Evolutionary conservation across 2,113 vertebrate genomes (phyloP).

Genomic region (Potamarius usumacintae): DNA sequence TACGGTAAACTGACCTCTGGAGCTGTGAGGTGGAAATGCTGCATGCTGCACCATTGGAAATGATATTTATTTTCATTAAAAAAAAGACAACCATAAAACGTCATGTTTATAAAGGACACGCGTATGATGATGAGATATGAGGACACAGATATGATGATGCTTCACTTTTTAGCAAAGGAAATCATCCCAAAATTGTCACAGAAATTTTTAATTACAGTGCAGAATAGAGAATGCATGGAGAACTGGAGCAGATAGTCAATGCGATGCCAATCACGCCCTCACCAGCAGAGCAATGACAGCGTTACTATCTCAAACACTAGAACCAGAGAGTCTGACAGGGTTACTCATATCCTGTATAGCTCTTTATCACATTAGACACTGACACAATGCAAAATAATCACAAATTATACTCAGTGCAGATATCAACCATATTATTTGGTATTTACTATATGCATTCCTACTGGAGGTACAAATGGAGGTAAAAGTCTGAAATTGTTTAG

Average conservation of each 20-base stretch:
- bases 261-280: not conserved
- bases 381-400: conserved; percentile 2
- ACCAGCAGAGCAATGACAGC: not conserved
- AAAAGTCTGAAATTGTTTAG: not conserved
- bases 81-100: not conserved
- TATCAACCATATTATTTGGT: not conserved
- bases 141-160: not conserved
- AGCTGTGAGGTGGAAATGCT: not conserved
- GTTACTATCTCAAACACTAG: conserved; percentile 8
- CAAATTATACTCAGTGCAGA: not conserved
- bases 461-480: not conserved
- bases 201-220: not conserved
- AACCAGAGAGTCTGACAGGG: not conserved
- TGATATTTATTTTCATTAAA: not conserved
- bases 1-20: not conserved
- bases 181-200: too few species aligned
- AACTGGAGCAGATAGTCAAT: not conserved
- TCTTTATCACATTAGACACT: not conserved
- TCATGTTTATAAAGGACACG: not conserved
- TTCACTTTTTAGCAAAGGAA: not conserved
- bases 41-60: not conserved
- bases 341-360: conserved; percentile 6
- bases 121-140: too few species aligned
- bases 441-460: not conserved
- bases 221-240: not conserved